Base-by-base conservation (phyloP, 2,888 invertebrate genomes). In the Mamestra brassicae region DNA sequence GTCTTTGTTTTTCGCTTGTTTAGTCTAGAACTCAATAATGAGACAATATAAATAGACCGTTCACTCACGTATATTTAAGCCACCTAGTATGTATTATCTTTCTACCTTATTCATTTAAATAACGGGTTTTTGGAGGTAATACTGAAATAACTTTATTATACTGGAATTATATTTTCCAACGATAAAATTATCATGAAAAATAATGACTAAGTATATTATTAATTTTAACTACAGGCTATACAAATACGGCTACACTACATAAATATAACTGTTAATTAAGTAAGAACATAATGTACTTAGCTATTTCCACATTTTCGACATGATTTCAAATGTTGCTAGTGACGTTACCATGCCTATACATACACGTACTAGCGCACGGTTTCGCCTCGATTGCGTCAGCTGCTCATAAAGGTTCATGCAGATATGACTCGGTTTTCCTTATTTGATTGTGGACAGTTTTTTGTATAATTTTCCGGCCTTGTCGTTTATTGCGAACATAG, bases 221-320 rank as follows among this genome's bases (percentile, higher is more conserved):
- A 50, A 26, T 50, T 61, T 38, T 58, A 60, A 60, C 17, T n/a
- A 42, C 42, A n/a, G 6, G 3, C 42, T 10, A 17, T 26, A 10
- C n/a, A 42, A 42, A 71, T 60, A 70, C 26, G 60, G 17, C 50
- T 26, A 13, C 34, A 11, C 11, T 42, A 45, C 13, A 13, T 52
- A 34, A 52, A 76, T 42, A 73, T 11, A 50, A 26, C 52, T 38
- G 6, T 55, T 11, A 10, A 15, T 17, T 11, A 58, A 7, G 4
- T 38, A 63, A 1, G 26, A 26, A 26, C 11, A 54, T 34, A 47
- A 26, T 13, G 6, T 38, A 38, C 1, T 45, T 17, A 6, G 47
- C 13, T 63, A 81, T 74, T 77, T 64, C 75, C 45, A 54, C 58
- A 73, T 36, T 80, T 76, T 63, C 63, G 34, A 60, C 64, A 74